Percentiles rank a stretch among this genome's conserved stretches.
phyloP scores from a whole-genome alignment of 2,888 invertebrate genomes.

The Netelia melanura region DNA sequence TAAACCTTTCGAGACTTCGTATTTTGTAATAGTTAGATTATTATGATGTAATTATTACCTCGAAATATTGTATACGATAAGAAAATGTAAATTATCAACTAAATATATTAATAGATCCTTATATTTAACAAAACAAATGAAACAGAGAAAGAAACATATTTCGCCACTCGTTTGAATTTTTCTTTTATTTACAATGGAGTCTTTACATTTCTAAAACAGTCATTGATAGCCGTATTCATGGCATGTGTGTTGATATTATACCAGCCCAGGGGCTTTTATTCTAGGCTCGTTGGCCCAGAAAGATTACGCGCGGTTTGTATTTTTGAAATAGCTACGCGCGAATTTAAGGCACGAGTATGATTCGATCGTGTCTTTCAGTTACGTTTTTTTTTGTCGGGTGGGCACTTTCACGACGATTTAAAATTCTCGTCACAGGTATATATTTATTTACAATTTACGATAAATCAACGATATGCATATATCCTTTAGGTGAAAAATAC shows the following conservation, averaged over 20 bases:
- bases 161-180: constrained; percentile 52
- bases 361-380: not conserved
- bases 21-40: not conserved
- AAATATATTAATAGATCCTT: constrained; percentile 52
- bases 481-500: constrained; percentile 47
- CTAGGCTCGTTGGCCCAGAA: not conserved
- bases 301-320: not conserved
- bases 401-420: not conserved
- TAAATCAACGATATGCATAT: constrained; percentile 26
- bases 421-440: not conserved
- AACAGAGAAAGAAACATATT: not conserved
- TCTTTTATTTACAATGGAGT: constrained; percentile 61
- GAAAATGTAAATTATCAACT: constrained; percentile 44
- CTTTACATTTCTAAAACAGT: constrained; percentile 58
- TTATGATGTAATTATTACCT: not conserved
- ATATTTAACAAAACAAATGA: constrained; percentile 42
- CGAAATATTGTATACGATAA: constrained; percentile 23
- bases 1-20: not conserved
- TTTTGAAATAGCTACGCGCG: not conserved
- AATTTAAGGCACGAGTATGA: not conserved
- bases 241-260: constrained; percentile 13
- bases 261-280: not conserved
- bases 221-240: constrained; percentile 33
- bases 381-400: not conserved
- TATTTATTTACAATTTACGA: constrained; percentile 2